A percentile compares a stretch with the other conserved stretches of the same genome.
Conservation (phyloP, 2,888 invertebrate genomes). For the Plebejus anna region DNA sequence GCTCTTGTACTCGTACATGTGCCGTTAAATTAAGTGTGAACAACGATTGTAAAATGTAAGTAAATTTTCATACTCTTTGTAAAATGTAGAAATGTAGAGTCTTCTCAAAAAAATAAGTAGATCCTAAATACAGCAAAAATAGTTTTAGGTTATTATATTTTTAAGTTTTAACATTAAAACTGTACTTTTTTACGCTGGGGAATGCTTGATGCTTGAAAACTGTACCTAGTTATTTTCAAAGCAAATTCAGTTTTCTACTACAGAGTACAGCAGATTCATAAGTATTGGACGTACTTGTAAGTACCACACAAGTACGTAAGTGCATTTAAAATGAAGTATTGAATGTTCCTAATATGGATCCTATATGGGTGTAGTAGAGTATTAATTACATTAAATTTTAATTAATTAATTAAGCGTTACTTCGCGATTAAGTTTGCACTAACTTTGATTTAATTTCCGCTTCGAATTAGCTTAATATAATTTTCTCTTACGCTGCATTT, state of each 20-base stretch:
- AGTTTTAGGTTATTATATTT: too few relatives aligned
- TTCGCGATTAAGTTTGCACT: not conserved
- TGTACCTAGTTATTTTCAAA: too few relatives aligned
- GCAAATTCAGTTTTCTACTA: not conserved
- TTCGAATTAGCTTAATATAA: not conserved
- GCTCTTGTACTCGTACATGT: not conserved
- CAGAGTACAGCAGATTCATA: too few relatives aligned
- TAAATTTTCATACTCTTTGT: not conserved
- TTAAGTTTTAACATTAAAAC: too few relatives aligned
- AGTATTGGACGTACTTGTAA: not conserved
- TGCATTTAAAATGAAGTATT: slow-evolving; percentile 7
- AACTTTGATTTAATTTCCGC: slow-evolving; percentile 16
- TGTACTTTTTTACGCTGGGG: too few relatives aligned
- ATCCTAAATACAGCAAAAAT: not conserved
- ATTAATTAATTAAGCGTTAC: not conserved
- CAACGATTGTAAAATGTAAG: not conserved
- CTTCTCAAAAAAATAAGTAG: not conserved
- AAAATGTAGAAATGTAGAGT: not conserved
- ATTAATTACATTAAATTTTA: not conserved
- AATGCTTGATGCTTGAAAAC: too few relatives aligned
- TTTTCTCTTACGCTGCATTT: not conserved
- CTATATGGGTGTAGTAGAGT: not conserved
- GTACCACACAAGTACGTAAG: not conserved
- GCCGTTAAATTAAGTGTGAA: not conserved
- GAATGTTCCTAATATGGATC: not conserved